These are phyloP conservation scores for Trichosurus vulpecula DNA, from an alignment of 2,797 vertebrate genomes.

Conservation along the genomic window DNA sequence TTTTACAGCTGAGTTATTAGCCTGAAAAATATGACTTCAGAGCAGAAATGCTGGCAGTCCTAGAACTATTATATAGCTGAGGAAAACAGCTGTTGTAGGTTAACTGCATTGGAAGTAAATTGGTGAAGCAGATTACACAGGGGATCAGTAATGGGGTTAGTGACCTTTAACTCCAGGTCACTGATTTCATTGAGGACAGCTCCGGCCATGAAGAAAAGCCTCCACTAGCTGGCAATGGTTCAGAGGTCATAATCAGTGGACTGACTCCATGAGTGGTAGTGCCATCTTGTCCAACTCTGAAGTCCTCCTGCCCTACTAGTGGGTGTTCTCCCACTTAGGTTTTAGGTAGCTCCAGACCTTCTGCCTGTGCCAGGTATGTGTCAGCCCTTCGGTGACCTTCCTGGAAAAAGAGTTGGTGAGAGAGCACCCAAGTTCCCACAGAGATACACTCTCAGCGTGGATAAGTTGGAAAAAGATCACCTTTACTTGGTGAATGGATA, in stretches of 20 bases:
- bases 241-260: background rate
- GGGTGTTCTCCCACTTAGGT: background rate
- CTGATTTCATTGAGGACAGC: background rate
- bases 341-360: background rate
- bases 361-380: background rate
- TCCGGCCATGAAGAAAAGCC: constrained; percentile 34
- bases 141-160: constrained; percentile 15
- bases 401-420: background rate
- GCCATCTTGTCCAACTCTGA: background rate
- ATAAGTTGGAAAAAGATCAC: background rate
- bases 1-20: constrained; percentile 76
- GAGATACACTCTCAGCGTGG: background rate
- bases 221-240: constrained; percentile 26
- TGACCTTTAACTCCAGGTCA: constrained; percentile 42
- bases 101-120: constrained; percentile 61
- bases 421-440: background rate
- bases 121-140: constrained; percentile 39
- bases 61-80: constrained; percentile 60
- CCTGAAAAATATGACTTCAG: constrained; percentile 71
- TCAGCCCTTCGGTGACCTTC: background rate
- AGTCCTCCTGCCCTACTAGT: background rate
- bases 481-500: background rate
- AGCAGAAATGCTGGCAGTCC: constrained; percentile 69
- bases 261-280: background rate
- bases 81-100: constrained; percentile 57